Base-by-base conservation (phyloP, 2,797 vertebrate species). In the Xenops minutus region DNA sequence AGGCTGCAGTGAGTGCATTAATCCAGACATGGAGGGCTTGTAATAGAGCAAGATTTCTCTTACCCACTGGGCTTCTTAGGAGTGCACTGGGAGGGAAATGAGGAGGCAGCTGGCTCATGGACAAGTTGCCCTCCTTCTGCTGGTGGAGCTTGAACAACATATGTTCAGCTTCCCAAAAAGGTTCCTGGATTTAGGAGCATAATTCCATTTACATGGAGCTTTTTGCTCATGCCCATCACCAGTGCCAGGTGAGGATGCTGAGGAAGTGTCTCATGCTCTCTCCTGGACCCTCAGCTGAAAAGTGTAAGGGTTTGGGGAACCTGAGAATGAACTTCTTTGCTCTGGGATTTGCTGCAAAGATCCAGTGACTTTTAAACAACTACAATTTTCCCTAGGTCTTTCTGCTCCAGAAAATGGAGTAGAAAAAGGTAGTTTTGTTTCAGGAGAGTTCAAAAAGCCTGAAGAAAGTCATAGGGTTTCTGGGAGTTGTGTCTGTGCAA, bases 1-100 rank as follows among this genome's bases (percentile, higher is more conserved):
- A 69, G 59, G 67, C 84, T 80, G 32, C 49, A 88, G 49, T 43
- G 72, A 87, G 64, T 29, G 43, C 52, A 74, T 94, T 73, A 86
- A 92, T 92, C 69, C 61, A 24, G 55, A 58, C 71, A 62, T 12
- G 52, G 54, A 80, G 36, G 68, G 49, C 4, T 14, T 72, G 58
- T 12, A 64, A 77, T 34, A 72, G 54, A 92, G 58, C 39, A 75
- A 61, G 34, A 6, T 55, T 84, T 81, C 48, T 78, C 5, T 56
- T 67, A 55, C 48, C 23, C 41, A n/a, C 55, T 19, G 76, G 66
- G 34, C 39, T 63, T 34, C 48, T 88, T 29, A 17, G 49, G 43
- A 85, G 16, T 55, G 48, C 23, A 22, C 52, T 32, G 34, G 48
- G 59, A 85, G 41, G 48, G 63, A 85, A 87, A 48, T 26, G 56